Evolutionary conservation across 2,888 invertebrate species (phyloP).

Genomic region (Drosophila neotestacea): DNA sequence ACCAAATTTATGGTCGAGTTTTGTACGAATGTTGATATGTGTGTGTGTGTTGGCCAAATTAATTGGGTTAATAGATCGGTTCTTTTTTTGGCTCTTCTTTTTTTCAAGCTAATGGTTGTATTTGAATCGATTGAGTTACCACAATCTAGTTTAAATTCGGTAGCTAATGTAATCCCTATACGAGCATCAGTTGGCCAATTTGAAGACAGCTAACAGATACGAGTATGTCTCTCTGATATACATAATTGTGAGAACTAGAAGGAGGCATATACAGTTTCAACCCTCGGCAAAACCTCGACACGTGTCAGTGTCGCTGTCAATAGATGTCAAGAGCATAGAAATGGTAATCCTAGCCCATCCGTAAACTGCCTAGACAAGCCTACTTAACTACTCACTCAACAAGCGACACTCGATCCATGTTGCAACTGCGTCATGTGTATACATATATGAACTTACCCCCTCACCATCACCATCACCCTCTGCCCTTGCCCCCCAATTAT

Average conservation of each 20-base stretch:
- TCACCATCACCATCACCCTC: background rate
- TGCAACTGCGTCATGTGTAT: slow-evolving; percentile 46
- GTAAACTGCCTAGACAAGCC: slow-evolving; percentile 68
- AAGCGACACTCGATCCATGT: slow-evolving; percentile 57
- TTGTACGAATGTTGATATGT: background rate
- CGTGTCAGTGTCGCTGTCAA: slow-evolving; percentile 78
- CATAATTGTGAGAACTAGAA: background rate
- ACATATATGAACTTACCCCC: slow-evolving; percentile 1
- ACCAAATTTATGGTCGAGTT: slow-evolving; percentile 48
- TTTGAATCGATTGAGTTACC: slow-evolving; percentile 15
- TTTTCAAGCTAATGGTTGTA: slow-evolving; percentile 8
- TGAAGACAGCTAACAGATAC: slow-evolving; percentile 46
- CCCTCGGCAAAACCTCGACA: slow-evolving; percentile 64
- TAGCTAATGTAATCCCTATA: slow-evolving; percentile 18
- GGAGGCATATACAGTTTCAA: slow-evolving; percentile 28
- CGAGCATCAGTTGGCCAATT: slow-evolving; percentile 46
- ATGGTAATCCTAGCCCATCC: slow-evolving; percentile 65
- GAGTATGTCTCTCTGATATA: slow-evolving; percentile 6
- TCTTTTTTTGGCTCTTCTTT: background rate
- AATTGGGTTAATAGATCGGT: slow-evolving; percentile 52
- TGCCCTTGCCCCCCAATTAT: background rate
- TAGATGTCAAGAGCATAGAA: slow-evolving; percentile 66
- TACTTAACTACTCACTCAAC: slow-evolving; percentile 70
- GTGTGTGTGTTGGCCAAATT: slow-evolving; percentile 19
- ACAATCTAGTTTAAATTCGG: slow-evolving; percentile 37